phyloP scores from a whole-genome alignment of 2,797 vertebrate species.

The Betta splendens region DNA sequence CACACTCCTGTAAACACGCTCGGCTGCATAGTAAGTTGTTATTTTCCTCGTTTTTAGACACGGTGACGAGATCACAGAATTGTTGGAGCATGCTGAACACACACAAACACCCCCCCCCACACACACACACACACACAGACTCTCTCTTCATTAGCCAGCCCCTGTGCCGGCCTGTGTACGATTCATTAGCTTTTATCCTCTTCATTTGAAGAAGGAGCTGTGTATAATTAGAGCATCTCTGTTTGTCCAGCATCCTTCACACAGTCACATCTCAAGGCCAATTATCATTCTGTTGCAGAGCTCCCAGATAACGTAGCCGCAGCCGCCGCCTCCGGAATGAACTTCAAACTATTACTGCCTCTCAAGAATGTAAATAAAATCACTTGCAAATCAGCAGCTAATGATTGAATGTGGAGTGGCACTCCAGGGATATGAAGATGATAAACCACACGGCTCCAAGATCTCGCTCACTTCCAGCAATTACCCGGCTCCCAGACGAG shows the following conservation, averaged over 20 bases:
- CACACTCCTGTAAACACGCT: slow-evolving; percentile 77
- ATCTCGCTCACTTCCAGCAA: slow-evolving; percentile 3
- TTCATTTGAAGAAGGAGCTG: slow-evolving; percentile 79
- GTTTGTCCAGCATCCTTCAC: slow-evolving; percentile 81
- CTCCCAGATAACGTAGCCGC: slow-evolving; percentile 62
- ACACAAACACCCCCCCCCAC: slow-evolving; percentile 27
- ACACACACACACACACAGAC: slow-evolving; percentile 45
- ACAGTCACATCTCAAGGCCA: slow-evolving; percentile 78
- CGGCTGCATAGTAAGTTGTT: slow-evolving; percentile 77
- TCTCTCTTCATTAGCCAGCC: slow-evolving; percentile 81
- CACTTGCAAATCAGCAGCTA: slow-evolving; percentile 76
- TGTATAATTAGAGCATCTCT: slow-evolving; percentile 82
- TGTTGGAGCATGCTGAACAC: slow-evolving; percentile 61
- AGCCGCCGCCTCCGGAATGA: slow-evolving; percentile 60
- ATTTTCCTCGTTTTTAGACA: slow-evolving; percentile 72
- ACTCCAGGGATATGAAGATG: slow-evolving; percentile 64
- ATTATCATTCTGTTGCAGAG: slow-evolving; percentile 76
- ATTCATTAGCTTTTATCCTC: slow-evolving; percentile 87
- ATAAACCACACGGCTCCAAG: slow-evolving; percentile 35
- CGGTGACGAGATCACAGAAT: slow-evolving; percentile 75
- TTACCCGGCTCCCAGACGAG: slow-evolving; percentile 25
- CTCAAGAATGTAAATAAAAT: slow-evolving; percentile 82
- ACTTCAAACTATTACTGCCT: slow-evolving; percentile 77
- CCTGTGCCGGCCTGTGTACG: slow-evolving; percentile 68
- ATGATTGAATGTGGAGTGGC: slow-evolving; percentile 74